phyloP scores from a whole-genome alignment of 2,797 vertebrate species.

The Rhinatrema bivittatum region DNA sequence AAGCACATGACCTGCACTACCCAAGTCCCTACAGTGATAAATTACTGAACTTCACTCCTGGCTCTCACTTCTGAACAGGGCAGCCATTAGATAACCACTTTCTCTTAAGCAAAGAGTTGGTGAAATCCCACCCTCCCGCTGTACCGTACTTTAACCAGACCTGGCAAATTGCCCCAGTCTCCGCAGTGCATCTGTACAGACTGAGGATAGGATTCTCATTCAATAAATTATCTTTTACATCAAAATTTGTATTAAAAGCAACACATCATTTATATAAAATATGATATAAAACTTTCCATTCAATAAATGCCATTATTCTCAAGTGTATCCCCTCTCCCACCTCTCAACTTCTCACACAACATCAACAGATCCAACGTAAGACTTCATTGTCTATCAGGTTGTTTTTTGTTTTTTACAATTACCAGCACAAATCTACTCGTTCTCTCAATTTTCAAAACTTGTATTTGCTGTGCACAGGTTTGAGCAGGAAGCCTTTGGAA shows the following conservation, averaged over 20 bases:
- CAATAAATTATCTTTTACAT: neutral
- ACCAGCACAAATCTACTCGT: no score
- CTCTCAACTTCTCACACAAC: no score
- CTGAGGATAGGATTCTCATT: neutral
- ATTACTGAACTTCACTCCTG: neutral
- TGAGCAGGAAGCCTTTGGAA: no score
- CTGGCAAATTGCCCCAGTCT: neutral
- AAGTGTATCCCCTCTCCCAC: no score
- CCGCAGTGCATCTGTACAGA: neutral
- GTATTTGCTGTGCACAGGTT: no score
- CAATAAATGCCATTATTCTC: no score
- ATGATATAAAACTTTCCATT: no score
- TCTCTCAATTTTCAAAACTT: no score
- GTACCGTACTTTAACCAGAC: neutral
- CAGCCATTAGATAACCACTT: conserved; percentile 1
- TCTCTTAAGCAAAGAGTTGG: neutral
- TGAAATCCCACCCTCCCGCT: neutral
- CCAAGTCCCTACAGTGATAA: conserved; percentile 4
- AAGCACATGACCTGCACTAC: conserved; percentile 2
- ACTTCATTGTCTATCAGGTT: no score
- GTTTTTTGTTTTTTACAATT: no score
- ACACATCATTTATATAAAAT: no score
- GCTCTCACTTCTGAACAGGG: neutral
- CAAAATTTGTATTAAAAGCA: neutral
- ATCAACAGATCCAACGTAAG: no score